Percentiles rank a stretch among this genome's conserved stretches.
phyloP scores from a whole-genome alignment of 2,888 invertebrate species.

The Catonia carolina region DNA sequence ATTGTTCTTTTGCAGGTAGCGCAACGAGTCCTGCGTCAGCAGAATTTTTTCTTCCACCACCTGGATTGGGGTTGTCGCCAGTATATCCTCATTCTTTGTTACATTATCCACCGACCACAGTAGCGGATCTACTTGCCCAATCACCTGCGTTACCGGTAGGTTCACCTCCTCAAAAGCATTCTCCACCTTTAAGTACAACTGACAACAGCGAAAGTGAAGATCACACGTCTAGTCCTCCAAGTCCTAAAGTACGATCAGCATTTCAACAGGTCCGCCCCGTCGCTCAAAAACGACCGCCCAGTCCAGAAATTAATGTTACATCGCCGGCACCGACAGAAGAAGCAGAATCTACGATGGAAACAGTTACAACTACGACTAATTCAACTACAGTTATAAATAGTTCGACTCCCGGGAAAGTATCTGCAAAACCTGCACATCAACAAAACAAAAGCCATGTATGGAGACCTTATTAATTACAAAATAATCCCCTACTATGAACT shows the following conservation, averaged over 20 bases:
- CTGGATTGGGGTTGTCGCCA: constrained; percentile 45
- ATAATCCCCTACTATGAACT: too few species aligned
- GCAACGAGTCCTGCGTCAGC: constrained; percentile 39
- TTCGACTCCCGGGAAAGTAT: neutral
- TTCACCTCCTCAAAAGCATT: constrained; percentile 42
- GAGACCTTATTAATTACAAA: constrained; percentile 19
- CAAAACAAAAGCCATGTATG: constrained; percentile 19
- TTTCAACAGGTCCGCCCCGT: constrained; percentile 22
- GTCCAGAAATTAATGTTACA: constrained; percentile 21
- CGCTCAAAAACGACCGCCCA: constrained; percentile 1
- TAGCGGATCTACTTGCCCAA: constrained; percentile 38
- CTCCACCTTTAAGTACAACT: constrained; percentile 13
- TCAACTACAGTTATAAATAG: neutral
- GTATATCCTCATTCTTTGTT: constrained; percentile 45
- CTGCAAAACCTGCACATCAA: constrained; percentile 4
- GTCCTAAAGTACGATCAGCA: constrained; percentile 15
- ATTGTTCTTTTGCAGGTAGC: constrained; percentile 10
- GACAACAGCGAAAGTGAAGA: constrained; percentile 22
- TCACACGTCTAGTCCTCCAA: neutral
- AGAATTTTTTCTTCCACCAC: constrained; percentile 46
- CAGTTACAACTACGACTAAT: neutral
- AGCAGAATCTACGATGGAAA: neutral
- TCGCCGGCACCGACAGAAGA: constrained; percentile 12
- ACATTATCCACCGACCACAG: constrained; percentile 46
- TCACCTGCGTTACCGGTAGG: constrained; percentile 44